Conservation (phyloP, 2,888 invertebrate species). For the Drosophila vallismaia region DNA sequence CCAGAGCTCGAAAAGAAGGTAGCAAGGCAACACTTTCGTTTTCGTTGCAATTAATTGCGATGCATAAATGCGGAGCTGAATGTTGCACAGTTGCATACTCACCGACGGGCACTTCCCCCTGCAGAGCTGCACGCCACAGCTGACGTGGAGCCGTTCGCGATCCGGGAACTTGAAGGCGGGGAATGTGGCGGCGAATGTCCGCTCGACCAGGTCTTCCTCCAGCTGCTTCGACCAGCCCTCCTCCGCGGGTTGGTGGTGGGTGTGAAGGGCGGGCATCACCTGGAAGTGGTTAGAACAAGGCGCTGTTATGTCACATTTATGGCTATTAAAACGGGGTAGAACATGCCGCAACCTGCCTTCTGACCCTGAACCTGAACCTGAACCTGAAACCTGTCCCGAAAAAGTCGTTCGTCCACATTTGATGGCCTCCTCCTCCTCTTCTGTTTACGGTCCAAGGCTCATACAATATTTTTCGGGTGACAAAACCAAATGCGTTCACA, state of each 20-base stretch:
- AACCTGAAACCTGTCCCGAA: conserved; percentile 4
- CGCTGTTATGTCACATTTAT: conserved; percentile 14
- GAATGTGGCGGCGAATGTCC: conserved; percentile 86
- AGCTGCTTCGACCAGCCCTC: conserved; percentile 84
- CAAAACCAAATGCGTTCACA: conserved; percentile 38
- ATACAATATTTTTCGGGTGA: conserved; percentile 55
- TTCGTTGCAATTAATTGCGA: conserved; percentile 73
- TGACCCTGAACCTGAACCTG: conserved; percentile 24
- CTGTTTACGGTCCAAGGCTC: conserved; percentile 47
- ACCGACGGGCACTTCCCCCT: conserved; percentile 89
- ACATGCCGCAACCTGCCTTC: conserved; percentile 18
- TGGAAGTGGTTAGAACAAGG: conserved; percentile 42
- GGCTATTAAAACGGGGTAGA: conserved; percentile 6
- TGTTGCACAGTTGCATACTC: conserved; percentile 52
- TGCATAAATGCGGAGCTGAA: conserved; percentile 27
- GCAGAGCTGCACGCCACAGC: conserved; percentile 91
- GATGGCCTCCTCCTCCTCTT: no score
- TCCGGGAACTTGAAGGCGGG: conserved; percentile 94
- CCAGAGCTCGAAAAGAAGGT: conserved; percentile 17
- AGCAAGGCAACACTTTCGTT: conserved; percentile 69
- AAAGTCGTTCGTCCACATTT: conserved; percentile 11
- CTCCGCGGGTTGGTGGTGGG: conserved; percentile 80
- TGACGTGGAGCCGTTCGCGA: conserved; percentile 89
- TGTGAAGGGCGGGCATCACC: conserved; percentile 84
- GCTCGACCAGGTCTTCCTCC: conserved; percentile 83